Percentiles rank a stretch among this genome's conserved stretches.
Conservation (phyloP, 2,888 invertebrate genomes). For the Philopedon plagiatum region DNA sequence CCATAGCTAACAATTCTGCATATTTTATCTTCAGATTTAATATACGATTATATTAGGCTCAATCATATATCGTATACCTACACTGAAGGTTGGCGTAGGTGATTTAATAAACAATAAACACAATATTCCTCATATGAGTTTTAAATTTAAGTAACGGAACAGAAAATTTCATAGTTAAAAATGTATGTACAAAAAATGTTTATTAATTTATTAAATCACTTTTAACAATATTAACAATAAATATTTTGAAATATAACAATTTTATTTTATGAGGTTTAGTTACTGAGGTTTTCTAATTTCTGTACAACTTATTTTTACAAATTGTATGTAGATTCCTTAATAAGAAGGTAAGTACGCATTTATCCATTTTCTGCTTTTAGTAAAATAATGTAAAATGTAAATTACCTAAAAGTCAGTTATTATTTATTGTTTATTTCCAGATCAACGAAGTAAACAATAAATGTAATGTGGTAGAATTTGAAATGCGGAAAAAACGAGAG, state of each 20-base stretch:
- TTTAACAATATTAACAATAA: neutral
- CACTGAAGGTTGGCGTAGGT: slow-evolving; percentile 40
- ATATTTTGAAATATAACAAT: no score
- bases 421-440: no score
- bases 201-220: neutral
- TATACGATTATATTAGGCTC: slow-evolving; percentile 66
- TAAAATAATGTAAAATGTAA: no score
- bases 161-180: neutral
- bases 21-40: slow-evolving; percentile 52
- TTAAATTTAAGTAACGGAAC: neutral
- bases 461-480: no score
- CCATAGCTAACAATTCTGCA: neutral
- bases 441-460: no score
- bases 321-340: no score
- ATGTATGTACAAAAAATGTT: slow-evolving; percentile 3
- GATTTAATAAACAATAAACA: slow-evolving; percentile 11
- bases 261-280: no score
- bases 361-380: no score
- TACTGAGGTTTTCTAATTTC: neutral
- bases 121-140: neutral
- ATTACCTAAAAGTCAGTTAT: no score
- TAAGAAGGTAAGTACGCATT: no score
- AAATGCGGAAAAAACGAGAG: no score
- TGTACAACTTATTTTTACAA: slow-evolving; percentile 9
- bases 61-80: slow-evolving; percentile 64